phyloP scores from a whole-genome alignment of 2,888 invertebrate genomes.

The Metacarcinus magister region DNA sequence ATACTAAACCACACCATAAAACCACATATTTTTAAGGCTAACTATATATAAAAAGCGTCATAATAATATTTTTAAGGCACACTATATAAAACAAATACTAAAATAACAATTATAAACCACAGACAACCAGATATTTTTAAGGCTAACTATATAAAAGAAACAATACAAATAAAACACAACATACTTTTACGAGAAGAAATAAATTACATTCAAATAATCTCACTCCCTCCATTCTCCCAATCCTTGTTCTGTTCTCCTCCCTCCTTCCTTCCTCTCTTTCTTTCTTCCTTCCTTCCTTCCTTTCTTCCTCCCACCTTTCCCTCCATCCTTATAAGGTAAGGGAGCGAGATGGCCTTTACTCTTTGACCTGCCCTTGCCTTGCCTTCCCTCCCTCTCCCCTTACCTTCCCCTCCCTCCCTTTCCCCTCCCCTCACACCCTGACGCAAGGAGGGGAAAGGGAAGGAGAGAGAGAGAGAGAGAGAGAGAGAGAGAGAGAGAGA shows the following conservation, averaged over 20 bases:
- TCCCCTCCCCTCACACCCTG: neutral
- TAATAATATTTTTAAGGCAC: no score
- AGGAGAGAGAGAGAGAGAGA: no score
- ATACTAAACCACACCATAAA: no score
- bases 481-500: neutral
- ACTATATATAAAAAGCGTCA: no score
- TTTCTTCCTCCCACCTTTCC: neutral
- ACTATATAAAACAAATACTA: no score
- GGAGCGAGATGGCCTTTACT: neutral
- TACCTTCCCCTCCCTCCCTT: neutral
- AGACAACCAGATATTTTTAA: no score
- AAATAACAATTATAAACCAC: no score
- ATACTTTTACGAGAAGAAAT: neutral
- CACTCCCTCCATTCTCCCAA: neutral
- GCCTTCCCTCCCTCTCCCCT: neutral
- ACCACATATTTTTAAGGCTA: no score
- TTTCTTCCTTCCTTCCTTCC: no score
- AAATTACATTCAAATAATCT: neutral
- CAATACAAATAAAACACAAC: neutral
- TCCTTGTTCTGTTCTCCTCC: neutral
- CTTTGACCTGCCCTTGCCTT: no score
- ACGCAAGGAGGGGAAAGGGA: neutral
- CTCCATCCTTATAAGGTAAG: neutral
- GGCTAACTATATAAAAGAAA: no score
- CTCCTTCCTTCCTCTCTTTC: neutral